A percentile compares a stretch with the other conserved stretches of the same genome.
Conservation (phyloP, 2,888 invertebrate genomes). For the Cyrtodaria siliqua region DNA sequence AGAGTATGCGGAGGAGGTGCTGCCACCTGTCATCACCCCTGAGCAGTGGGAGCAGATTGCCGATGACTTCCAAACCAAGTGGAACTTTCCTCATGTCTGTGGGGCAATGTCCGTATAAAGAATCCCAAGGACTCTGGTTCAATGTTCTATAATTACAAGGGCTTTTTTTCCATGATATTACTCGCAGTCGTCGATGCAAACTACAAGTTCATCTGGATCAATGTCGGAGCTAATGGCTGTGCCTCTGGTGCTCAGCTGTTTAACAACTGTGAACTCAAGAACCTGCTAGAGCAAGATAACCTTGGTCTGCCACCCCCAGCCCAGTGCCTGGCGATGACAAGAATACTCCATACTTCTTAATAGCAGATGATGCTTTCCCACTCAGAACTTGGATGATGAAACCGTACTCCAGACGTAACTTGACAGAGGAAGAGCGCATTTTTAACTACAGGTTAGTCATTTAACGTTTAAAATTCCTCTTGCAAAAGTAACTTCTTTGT, state of each 20-base stretch:
- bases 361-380: constrained; percentile 64
- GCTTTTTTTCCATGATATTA: constrained; percentile 33
- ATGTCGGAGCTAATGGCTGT: constrained; percentile 45
- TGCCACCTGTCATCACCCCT: too few species aligned
- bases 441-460: constrained; percentile 48
- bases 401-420: constrained; percentile 47
- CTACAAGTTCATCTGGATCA: constrained; percentile 59
- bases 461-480: constrained; percentile 5
- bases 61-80: too few species aligned
- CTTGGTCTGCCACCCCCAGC: constrained; percentile 36
- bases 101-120: constrained; percentile 21
- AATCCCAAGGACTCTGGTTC: constrained; percentile 21
- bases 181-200: constrained; percentile 49
- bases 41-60: too few species aligned
- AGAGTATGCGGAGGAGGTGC: too few species aligned
- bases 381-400: constrained; percentile 62
- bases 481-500: constrained; percentile 17
- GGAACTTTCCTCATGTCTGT: constrained; percentile 25
- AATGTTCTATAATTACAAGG: constrained; percentile 54
- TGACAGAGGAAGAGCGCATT: constrained; percentile 42
- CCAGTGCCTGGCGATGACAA: constrained; percentile 42
- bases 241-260: constrained; percentile 56
- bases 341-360: constrained; percentile 43
- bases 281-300: constrained; percentile 27
- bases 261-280: constrained; percentile 47